Percentiles rank a stretch among this genome's conserved stretches.
These are phyloP conservation scores for Thalpophila matura DNA, from an alignment of 2,888 invertebrate genomes.

Conservation along the genomic window DNA sequence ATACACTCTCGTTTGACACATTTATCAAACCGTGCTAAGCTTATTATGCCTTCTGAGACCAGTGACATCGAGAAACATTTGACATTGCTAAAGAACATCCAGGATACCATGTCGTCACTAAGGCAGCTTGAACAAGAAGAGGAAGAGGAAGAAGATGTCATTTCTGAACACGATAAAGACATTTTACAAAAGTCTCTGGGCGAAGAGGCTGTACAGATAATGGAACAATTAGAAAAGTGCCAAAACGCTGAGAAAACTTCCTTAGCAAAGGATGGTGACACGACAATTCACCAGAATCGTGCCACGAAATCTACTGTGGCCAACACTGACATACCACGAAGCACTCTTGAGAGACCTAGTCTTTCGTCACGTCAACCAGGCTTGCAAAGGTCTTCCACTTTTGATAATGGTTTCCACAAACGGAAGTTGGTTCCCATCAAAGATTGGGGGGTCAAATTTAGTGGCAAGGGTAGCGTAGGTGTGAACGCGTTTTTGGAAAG, in stretches of 20 bases:
- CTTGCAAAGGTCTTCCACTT: slow-evolving; percentile 11
- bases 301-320: too few species aligned
- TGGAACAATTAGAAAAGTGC: slow-evolving; percentile 4
- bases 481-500: slow-evolving; percentile 17
- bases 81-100: too few species aligned
- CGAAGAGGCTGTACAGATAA: slow-evolving; percentile 8
- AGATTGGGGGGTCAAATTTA: slow-evolving; percentile 14
- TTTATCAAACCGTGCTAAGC: too few species aligned
- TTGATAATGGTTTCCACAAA: slow-evolving; percentile 10
- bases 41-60: too few species aligned
- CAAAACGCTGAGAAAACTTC: not conserved
- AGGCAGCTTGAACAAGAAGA: too few species aligned
- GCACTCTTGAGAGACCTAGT: not conserved
- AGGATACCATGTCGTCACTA: too few species aligned
- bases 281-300: not conserved
- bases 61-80: too few species aligned
- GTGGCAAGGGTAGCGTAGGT: slow-evolving; percentile 6
- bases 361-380: not conserved
- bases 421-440: slow-evolving; percentile 6
- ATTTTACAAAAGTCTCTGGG: slow-evolving; percentile 13
- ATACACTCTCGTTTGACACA: slow-evolving; percentile 8
- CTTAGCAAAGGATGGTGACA: not conserved
- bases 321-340: too few species aligned
- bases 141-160: not conserved
- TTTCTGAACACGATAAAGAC: slow-evolving; percentile 5